A percentile compares a stretch with the other conserved stretches of the same genome.
These are phyloP conservation scores for Drosophila stalkeri DNA, from an alignment of 2,888 invertebrate genomes.

Conservation along the genomic window DNA sequence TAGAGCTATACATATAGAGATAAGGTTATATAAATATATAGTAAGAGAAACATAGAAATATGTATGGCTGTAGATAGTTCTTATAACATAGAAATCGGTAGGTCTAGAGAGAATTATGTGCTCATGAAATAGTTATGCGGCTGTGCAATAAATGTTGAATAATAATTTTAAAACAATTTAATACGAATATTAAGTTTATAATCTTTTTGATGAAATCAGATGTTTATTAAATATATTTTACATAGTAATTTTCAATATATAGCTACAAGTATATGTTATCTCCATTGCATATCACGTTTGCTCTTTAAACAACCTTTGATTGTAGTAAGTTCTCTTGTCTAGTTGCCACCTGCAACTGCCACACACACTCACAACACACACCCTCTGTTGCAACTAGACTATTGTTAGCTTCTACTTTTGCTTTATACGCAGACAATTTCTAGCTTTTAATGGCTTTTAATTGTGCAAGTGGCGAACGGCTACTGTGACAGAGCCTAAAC, in stretches of 20 bases:
- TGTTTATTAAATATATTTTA: no score
- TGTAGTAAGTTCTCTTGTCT: background rate
- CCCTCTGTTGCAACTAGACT: constrained; percentile 13
- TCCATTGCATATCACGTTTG: background rate
- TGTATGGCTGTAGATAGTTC: background rate
- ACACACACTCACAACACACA: background rate
- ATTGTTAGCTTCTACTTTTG: constrained; percentile 24
- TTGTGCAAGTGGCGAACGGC: constrained; percentile 50
- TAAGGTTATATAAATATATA: background rate
- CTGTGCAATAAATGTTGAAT: background rate
- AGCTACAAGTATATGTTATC: background rate
- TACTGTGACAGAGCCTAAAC: constrained; percentile 55
- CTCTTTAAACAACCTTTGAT: background rate
- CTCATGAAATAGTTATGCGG: background rate
- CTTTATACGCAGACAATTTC: constrained; percentile 66
- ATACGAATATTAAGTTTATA: no score
- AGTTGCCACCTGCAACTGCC: background rate
- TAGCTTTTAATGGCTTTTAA: constrained; percentile 81
- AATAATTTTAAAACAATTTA: no score
- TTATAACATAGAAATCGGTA: background rate
- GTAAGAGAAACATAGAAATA: background rate
- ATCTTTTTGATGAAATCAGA: no score
- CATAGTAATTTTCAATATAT: no score
- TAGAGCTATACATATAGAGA: background rate
- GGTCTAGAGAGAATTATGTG: background rate